Percentiles rank a stretch among this genome's conserved stretches.
Evolutionary conservation across 2,797 vertebrate species (phyloP).

Genomic region (Numenius phaeopus): DNA sequence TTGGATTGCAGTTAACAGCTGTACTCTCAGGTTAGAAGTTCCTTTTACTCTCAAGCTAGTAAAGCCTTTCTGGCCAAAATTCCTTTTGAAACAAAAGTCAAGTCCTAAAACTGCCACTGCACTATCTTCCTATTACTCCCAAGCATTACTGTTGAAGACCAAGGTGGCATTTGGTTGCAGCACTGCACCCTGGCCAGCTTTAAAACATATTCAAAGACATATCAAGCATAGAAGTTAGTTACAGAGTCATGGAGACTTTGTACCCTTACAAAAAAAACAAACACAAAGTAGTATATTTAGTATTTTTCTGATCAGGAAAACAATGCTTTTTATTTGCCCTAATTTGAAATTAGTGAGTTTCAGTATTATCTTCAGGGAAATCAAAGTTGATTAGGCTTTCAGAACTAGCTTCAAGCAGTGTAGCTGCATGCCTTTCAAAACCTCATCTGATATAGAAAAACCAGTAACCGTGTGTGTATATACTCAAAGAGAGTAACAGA

Average conservation of each 20-base stretch:
- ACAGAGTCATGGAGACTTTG: background rate
- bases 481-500: background rate
- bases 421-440: background rate
- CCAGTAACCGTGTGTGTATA: background rate
- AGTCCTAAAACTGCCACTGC: background rate
- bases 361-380: background rate
- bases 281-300: background rate
- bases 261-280: background rate
- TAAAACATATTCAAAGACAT: background rate
- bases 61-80: background rate
- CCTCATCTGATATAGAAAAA: background rate
- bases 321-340: background rate
- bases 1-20: background rate
- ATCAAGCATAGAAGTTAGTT: background rate
- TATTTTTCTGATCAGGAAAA: background rate
- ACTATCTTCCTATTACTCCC: background rate
- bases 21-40: background rate
- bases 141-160: background rate
- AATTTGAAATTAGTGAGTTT: background rate
- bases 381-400: background rate
- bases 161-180: background rate
- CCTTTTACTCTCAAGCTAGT: background rate
- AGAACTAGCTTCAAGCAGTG: background rate
- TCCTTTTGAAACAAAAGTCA: background rate
- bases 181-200: background rate